A percentile compares a stretch with the other conserved stretches of the same genome.
Conservation (phyloP, 2,888 invertebrate genomes). For the Azorinus chamasolen region DNA sequence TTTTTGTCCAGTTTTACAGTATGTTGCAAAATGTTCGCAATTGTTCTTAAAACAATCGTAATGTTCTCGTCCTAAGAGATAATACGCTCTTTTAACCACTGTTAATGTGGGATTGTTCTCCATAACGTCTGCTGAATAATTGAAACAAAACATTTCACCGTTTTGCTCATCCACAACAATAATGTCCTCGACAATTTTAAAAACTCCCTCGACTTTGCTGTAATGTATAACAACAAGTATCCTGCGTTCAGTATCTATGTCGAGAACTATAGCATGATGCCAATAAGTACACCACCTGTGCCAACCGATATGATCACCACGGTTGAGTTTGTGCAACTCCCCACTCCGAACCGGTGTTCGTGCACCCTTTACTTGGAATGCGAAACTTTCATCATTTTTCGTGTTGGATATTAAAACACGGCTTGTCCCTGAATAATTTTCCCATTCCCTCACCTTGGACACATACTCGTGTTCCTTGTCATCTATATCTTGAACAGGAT, state of each 20-base stretch:
- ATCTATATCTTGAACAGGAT: too few species aligned
- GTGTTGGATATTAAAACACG: too few species aligned
- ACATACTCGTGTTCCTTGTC: too few species aligned
- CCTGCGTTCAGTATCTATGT: conserved; percentile 3
- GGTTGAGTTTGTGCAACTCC: background rate
- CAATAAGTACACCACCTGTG: conserved; percentile 18
- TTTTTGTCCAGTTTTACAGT: conserved; percentile 22
- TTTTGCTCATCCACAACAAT: conserved; percentile 12
- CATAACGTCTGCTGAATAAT: conserved; percentile 11
- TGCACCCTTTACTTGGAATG: conserved; percentile 21
- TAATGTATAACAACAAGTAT: conserved; percentile 15
- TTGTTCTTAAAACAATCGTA: conserved; percentile 22
- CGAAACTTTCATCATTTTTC: too few species aligned
- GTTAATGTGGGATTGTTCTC: conserved; percentile 7
- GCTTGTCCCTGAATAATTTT: too few species aligned
- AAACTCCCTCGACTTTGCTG: background rate
- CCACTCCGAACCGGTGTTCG: conserved; percentile 1
- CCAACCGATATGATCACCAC: conserved; percentile 34
- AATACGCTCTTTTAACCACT: conserved; percentile 24
- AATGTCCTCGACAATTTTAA: conserved; percentile 9
- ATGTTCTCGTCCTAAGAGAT: conserved; percentile 8
- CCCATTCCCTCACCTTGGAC: too few species aligned
- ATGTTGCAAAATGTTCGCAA: conserved; percentile 21
- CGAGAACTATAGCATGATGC: conserved; percentile 35
- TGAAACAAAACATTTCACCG: conserved; percentile 20